Conservation (phyloP, 1,140 invertebrate species). For the Drosophila punjabiensis region DNA sequence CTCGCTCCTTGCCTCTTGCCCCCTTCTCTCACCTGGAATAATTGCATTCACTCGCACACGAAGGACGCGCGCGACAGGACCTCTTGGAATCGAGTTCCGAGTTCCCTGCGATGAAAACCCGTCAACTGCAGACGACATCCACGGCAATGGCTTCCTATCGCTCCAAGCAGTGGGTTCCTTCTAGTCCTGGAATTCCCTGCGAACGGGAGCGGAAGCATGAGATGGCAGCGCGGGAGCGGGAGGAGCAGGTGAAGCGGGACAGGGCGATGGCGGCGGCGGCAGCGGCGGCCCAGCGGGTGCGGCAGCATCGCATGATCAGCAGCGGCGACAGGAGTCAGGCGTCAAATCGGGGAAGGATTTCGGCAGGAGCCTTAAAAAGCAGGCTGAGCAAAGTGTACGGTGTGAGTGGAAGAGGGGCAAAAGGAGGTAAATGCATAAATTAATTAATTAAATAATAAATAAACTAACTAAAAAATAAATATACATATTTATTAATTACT, state of each 20-base stretch:
- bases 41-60: slow-evolving; percentile 6
- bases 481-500: background rate
- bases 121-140: slow-evolving; percentile 11
- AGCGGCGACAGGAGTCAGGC: background rate
- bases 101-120: slow-evolving; percentile 24
- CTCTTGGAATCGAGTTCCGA: background rate
- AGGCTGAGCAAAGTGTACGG: background rate
- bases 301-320: slow-evolving; percentile 20
- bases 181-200: slow-evolving; percentile 17
- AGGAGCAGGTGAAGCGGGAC: slow-evolving; percentile 46
- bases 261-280: slow-evolving; percentile 11
- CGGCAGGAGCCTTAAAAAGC: background rate
- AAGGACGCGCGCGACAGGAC: background rate
- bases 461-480: background rate
- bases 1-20: background rate
- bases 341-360: background rate
- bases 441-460: background rate
- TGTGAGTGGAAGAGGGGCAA: background rate
- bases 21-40: background rate
- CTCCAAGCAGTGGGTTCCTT: slow-evolving; percentile 22
- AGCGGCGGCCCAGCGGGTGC: slow-evolving; percentile 29
- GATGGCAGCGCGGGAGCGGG: slow-evolving; percentile 33
- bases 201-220: slow-evolving; percentile 60
- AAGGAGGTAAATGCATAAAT: background rate
- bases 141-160: slow-evolving; percentile 11